Percentiles rank a stretch among this genome's conserved stretches.
Conservation (phyloP, 2,113 vertebrate genomes). For the Fulica atra region DNA sequence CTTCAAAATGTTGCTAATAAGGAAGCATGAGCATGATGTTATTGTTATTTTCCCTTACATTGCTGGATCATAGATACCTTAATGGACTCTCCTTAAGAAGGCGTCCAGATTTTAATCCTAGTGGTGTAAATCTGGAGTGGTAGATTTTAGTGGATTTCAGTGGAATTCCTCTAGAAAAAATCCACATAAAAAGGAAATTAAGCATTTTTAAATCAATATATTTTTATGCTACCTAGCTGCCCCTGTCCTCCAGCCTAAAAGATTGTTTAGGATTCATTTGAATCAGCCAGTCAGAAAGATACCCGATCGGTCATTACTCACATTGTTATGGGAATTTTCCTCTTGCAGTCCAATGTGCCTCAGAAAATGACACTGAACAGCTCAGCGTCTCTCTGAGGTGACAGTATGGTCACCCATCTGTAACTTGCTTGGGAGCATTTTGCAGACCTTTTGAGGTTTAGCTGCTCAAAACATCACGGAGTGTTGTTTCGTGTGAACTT, state of each 20-base stretch:
- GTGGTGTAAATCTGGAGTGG: neutral
- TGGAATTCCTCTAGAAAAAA: neutral
- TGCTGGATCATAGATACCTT: neutral
- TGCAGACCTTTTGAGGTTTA: neutral
- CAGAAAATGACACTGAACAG: neutral
- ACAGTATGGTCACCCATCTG: neutral
- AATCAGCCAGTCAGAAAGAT: neutral
- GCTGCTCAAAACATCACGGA: neutral
- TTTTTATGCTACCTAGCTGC: neutral
- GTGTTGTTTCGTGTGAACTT: neutral
- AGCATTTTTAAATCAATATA: neutral
- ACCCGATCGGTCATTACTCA: neutral
- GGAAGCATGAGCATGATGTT: neutral
- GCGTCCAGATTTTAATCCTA: neutral
- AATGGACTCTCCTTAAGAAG: neutral
- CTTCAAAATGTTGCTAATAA: neutral
- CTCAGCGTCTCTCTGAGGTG: neutral
- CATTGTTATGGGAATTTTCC: neutral
- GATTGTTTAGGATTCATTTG: neutral
- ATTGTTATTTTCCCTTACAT: neutral
- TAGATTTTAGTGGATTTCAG: neutral
- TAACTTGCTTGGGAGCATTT: neutral
- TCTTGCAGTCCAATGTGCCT: accelerated
- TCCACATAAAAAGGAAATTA: neutral
- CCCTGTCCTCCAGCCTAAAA: neutral